Base-by-base conservation (phyloP, 2,113 vertebrate genomes). In the Saguinus midas region DNA sequence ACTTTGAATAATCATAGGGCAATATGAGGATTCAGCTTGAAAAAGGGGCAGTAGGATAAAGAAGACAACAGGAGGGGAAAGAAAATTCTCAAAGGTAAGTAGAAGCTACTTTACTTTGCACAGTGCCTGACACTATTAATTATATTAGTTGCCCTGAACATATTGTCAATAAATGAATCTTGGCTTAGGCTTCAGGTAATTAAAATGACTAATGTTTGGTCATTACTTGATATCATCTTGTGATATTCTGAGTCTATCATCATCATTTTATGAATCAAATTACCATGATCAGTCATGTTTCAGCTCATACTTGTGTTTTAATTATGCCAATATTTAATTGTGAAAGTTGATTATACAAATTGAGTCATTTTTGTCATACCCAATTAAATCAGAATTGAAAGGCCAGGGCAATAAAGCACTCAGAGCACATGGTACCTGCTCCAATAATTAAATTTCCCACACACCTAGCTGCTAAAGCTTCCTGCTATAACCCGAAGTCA, bases 31-130 rank as follows among this genome's bases (percentile, higher is more conserved):
- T 61, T 70, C 78, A 93, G 12, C 35, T 18, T 95, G 64, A 43
- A 85, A 17, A 91, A 87, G n/a, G 13, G 37, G 14, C 45, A 13
- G 55, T 8, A 82, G 52, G 43, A 90, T 11, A 91, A 61, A 64
- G 7, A 89, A 13, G 14, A 82, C 7, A 85, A 79, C 20, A 91
- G 18, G 13, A 79, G 11, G 4, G 70, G 29, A 90, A 93, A 88
- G 58, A 80, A 92, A 66, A 90, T 48, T 35, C 70, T 81, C 81
- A 84, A 57, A n/a, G 68, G 48, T 79, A 80, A 97, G 75, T 3
- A 90, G 6, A 85, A 93, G 48, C 50, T 87, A 48, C 48, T 83
- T 50, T 85, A 50, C 12, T 79, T 61, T 81, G 29, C 57, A 78
- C 16, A 91, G 68, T 55, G 25, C 12, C 55, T 58, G 75, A 85